Evolutionary conservation across 2,888 invertebrate species (phyloP), one percentile per base, ranked within the genome.

Genomic region (Hedychridium roseum): DNA sequence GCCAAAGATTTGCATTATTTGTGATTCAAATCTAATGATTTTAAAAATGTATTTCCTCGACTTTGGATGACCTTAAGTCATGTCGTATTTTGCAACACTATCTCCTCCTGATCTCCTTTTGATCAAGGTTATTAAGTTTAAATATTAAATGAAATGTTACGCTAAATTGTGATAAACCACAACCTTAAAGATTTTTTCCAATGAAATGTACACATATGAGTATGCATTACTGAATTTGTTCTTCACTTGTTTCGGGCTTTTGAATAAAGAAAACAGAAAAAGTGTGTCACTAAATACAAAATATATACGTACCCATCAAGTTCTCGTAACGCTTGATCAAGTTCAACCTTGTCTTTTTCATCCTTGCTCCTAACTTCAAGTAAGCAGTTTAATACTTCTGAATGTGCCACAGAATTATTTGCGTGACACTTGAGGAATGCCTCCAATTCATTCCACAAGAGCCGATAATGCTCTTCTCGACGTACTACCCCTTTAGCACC

Each of bases 401-500:
- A 85, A 73, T 97, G 97, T 58, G 87, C 88, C 2, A 88, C 82
- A 0, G 94, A 90, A 37, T 68, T 76, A 30, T 57, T 67, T 0
- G 75, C 65, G 41, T 89, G 89, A 17, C 89, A 84, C 43, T 91
- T 88, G 1, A 97, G 81, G 26, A 95, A 82, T 7, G 87, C 87
- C 75, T 97, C 97, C 36, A 97, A 78, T 75, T 97, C 97, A 20
- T 86, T 84, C 91, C 96, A 97, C 76, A 97, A 85, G 18, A 92
- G 85, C 34, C 92, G 87, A 81, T 97, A 97, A 67, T 94, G 94
- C 70, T 97, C 96, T 65, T 96, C 94, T 55, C 89, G 85, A 15
- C 73, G 68, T 20, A 73, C 70, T 3, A 72, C 73, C 7, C 80
- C 76, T 68, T 78, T 81, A 39, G 64, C 80, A 2, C 81, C 79